phyloP scores from a whole-genome alignment of 2,797 vertebrate genomes.

The Sebastes nivosus region DNA sequence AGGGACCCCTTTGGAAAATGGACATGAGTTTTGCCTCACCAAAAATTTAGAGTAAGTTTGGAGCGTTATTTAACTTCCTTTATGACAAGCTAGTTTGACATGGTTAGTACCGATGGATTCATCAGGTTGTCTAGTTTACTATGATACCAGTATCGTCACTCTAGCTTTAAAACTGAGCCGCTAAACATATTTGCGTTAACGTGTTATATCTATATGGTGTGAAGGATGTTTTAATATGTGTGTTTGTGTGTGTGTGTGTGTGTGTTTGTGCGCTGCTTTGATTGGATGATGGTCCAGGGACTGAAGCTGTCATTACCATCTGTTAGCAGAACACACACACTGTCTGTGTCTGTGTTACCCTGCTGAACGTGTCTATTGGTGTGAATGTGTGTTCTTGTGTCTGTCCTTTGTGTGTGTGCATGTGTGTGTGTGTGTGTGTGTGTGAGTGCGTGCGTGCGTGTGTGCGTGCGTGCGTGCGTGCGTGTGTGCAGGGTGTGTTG shows the following conservation, averaged over 20 bases:
- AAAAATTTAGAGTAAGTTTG: too few relatives aligned
- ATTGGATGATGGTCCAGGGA: constrained; percentile 68
- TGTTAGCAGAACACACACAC: constrained; percentile 58
- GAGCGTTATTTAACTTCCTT: too few relatives aligned
- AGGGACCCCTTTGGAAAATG: too few relatives aligned
- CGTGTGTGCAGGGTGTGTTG: neutral
- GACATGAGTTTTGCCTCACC: too few relatives aligned
- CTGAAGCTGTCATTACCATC: constrained; percentile 69
- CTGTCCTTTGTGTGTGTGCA: neutral
- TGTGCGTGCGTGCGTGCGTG: neutral
- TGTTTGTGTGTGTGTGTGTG: neutral
- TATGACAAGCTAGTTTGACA: too few relatives aligned
- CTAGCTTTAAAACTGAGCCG: too few relatives aligned
- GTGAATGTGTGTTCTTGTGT: constrained; percentile 5
- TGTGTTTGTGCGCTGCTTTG: constrained; percentile 27
- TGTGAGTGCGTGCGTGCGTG: neutral
- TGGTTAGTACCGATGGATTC: too few relatives aligned
- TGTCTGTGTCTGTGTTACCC: constrained; percentile 3
- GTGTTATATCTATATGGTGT: too few relatives aligned
- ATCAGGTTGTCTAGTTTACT: too few relatives aligned
- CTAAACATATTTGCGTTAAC: too few relatives aligned
- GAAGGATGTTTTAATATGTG: neutral
- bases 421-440: constrained; percentile 1
- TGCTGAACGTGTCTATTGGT: neutral
- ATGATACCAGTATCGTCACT: too few relatives aligned